Percentiles rank a stretch among this genome's conserved stretches.
Conservation (phyloP, 2,113 vertebrate genomes). For the Cygnus atratus region DNA sequence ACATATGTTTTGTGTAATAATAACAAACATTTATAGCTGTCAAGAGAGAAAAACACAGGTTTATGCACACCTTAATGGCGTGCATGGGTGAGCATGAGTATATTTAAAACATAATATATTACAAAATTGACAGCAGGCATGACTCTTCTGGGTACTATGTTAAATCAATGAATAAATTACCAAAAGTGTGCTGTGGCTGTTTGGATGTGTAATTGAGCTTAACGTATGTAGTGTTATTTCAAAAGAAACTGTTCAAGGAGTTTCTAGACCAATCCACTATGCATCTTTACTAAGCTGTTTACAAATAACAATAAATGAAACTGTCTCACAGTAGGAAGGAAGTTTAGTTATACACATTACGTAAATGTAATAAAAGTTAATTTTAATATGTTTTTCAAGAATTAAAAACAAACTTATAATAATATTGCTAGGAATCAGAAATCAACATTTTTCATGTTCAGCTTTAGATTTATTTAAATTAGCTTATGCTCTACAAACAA, state of each 20-base stretch:
- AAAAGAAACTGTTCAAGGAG: constrained; percentile 87
- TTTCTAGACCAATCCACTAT: constrained; percentile 79
- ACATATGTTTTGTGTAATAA: constrained; percentile 95
- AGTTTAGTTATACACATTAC: constrained; percentile 80
- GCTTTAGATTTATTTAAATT: constrained; percentile 78
- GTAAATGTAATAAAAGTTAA: constrained; percentile 79
- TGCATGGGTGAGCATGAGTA: constrained; percentile 86
- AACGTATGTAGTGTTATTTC: constrained; percentile 87
- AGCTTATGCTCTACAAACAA: constrained; percentile 44
- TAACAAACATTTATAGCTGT: constrained; percentile 93
- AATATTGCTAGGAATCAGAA: constrained; percentile 69
- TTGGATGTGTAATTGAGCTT: constrained; percentile 88
- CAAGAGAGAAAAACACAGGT: constrained; percentile 90
- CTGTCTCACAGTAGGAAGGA: constrained; percentile 81
- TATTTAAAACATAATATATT: constrained; percentile 90
- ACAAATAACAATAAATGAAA: constrained; percentile 86
- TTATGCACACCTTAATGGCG: constrained; percentile 91
- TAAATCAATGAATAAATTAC: constrained; percentile 91
- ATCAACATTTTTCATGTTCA: constrained; percentile 71
- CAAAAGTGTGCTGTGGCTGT: constrained; percentile 86
- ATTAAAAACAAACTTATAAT: constrained; percentile 76
- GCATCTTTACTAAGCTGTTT: constrained; percentile 80
- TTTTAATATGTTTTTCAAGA: constrained; percentile 77
- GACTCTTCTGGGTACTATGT: constrained; percentile 90
- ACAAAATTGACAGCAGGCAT: constrained; percentile 87